Evolutionary conservation across 2,113 vertebrate genomes (phyloP).

Genomic region (Rostratula benghalensis): DNA sequence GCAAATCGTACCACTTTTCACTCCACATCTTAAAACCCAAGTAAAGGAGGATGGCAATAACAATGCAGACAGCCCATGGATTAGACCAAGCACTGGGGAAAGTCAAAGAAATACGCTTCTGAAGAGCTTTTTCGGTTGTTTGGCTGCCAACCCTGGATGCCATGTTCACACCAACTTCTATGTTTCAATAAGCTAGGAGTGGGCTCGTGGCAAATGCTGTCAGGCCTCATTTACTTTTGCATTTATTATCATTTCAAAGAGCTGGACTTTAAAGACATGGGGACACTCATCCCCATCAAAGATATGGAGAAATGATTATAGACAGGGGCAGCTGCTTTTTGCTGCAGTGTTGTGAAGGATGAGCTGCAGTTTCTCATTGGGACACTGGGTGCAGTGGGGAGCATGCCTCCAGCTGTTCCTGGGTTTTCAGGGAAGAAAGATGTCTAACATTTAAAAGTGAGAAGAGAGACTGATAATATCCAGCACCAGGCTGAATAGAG

Average conservation of each 20-base stretch:
- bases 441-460: background rate
- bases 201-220: background rate
- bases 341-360: background rate
- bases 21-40: background rate
- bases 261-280: background rate
- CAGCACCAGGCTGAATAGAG: background rate
- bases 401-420: background rate
- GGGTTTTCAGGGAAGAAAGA: background rate
- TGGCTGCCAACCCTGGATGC: rapidly evolving
- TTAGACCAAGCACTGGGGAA: background rate
- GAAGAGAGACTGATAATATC: background rate
- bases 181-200: background rate
- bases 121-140: background rate
- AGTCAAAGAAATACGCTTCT: background rate
- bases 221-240: background rate
- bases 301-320: background rate
- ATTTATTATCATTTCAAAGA: background rate
- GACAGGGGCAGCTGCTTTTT: background rate
- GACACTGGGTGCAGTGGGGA: background rate
- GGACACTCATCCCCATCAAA: background rate
- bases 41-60: background rate
- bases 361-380: background rate
- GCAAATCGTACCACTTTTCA: background rate
- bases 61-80: background rate
- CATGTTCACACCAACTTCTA: background rate